phyloP scores from a whole-genome alignment of 2,113 vertebrate genomes.

The Coryphaenoides rupestris region DNA sequence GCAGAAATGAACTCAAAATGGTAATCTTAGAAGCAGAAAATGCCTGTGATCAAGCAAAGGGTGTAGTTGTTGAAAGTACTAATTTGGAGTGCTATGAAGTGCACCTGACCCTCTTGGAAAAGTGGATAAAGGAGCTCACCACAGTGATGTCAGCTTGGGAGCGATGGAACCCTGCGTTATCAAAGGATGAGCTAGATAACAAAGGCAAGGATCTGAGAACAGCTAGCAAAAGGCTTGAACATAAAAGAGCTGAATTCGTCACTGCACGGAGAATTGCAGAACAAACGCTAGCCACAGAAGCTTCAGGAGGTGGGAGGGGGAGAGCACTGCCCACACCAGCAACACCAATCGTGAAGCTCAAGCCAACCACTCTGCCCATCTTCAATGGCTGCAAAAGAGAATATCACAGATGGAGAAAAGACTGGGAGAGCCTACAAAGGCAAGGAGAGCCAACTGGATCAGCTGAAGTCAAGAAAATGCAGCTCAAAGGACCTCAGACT shows the following conservation, averaged over 20 bases:
- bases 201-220: constrained; percentile 2
- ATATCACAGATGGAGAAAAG: constrained; percentile 14
- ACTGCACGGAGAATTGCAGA: constrained; percentile 4
- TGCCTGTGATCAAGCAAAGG: not conserved
- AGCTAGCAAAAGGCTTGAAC: not conserved
- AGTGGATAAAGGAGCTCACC: not conserved
- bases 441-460: constrained; percentile 26
- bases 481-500: constrained; percentile 10
- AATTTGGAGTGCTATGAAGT: constrained; percentile 4
- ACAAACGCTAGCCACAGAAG: not conserved
- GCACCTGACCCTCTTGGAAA: not conserved
- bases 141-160: constrained; percentile 1
- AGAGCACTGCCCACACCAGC: not conserved
- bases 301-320: not conserved
- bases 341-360: constrained; percentile 16
- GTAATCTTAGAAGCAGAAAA: not conserved
- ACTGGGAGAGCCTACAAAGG: constrained; percentile 19
- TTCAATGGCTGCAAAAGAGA: constrained; percentile 17
- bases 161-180: constrained; percentile 6
- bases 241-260: constrained; percentile 7
- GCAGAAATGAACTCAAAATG: not conserved
- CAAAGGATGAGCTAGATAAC: not conserved
- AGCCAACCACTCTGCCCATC: constrained; percentile 16
- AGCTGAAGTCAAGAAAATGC: constrained; percentile 23
- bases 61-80: not conserved